phyloP scores from a whole-genome alignment of 2,797 vertebrate genomes.

The Propithecus perrieri region DNA sequence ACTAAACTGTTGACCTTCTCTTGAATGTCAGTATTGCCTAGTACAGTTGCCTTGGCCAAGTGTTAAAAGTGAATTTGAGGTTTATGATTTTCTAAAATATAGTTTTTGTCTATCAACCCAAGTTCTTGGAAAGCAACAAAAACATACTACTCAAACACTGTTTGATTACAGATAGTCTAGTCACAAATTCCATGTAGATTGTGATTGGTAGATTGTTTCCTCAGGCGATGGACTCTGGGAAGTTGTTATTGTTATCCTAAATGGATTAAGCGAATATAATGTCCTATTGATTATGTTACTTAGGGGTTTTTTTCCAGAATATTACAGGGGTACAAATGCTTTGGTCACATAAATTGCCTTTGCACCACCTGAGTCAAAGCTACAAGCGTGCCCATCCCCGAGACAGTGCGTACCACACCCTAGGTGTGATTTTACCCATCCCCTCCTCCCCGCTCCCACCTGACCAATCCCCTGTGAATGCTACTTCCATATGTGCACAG shows the following conservation, averaged over 20 bases:
- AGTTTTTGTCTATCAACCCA: neutral
- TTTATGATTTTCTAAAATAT: slow-evolving; percentile 47
- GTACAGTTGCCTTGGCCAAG: neutral
- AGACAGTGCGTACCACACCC: too few species aligned
- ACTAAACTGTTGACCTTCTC: slow-evolving; percentile 2
- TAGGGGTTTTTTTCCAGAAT: neutral
- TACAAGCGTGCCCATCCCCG: too few species aligned
- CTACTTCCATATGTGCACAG: neutral
- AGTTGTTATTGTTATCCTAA: slow-evolving; percentile 18
- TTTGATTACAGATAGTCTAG: neutral
- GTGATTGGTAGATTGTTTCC: neutral
- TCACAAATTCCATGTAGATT: neutral
- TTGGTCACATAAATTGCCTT: too few species aligned
- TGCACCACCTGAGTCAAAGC: too few species aligned
- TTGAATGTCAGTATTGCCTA: slow-evolving; percentile 9
- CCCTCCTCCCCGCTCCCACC: too few species aligned
- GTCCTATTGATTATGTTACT: neutral
- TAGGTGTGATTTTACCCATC: too few species aligned
- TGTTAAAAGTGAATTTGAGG: slow-evolving; percentile 33
- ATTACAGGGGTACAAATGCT: too few species aligned
- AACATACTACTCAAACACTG: neutral
- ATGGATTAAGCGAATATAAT: neutral
- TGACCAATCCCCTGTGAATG: neutral
- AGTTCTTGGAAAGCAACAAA: neutral
- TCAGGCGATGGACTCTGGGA: neutral